Evolutionary conservation across 1,140 invertebrate genomes (phyloP).

Genomic region (Achroia grisella): DNA sequence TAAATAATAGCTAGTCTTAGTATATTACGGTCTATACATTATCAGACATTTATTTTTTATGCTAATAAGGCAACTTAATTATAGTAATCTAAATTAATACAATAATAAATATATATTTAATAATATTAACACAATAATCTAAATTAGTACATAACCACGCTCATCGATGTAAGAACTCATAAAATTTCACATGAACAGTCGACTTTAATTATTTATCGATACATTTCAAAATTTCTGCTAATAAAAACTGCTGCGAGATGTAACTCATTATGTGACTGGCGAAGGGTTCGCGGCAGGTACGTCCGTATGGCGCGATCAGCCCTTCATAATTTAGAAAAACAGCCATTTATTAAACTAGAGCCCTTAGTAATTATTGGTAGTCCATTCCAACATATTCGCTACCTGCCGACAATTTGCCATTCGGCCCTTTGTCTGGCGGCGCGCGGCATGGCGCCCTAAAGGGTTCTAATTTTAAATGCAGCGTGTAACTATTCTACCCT

Average conservation of each 20-base stretch:
- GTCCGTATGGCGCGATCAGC: slow-evolving; percentile 66
- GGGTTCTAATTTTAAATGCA: slow-evolving; percentile 72
- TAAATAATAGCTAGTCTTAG: no score
- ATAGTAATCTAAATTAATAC: no score
- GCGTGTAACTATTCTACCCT: slow-evolving; percentile 67
- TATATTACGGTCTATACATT: no score
- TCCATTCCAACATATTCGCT: slow-evolving; percentile 64
- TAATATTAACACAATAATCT: no score
- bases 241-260: slow-evolving; percentile 27
- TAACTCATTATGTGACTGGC: slow-evolving; percentile 38
- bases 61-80: no score
- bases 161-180: no score
- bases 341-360: slow-evolving; percentile 69
- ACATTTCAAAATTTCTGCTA: slow-evolving; percentile 15
- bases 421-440: slow-evolving; percentile 67
- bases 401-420: slow-evolving; percentile 71
- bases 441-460: slow-evolving; percentile 72
- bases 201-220: not conserved
- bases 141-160: no score
- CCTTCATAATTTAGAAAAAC: slow-evolving; percentile 66
- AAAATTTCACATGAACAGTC: no score
- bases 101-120: no score
- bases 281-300: slow-evolving; percentile 64
- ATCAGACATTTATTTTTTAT: no score
- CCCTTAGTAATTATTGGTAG: slow-evolving; percentile 66